Percentiles rank a stretch among this genome's conserved stretches.
Conservation (phyloP, 2,888 invertebrate genomes). For the Tribolium freemani region DNA sequence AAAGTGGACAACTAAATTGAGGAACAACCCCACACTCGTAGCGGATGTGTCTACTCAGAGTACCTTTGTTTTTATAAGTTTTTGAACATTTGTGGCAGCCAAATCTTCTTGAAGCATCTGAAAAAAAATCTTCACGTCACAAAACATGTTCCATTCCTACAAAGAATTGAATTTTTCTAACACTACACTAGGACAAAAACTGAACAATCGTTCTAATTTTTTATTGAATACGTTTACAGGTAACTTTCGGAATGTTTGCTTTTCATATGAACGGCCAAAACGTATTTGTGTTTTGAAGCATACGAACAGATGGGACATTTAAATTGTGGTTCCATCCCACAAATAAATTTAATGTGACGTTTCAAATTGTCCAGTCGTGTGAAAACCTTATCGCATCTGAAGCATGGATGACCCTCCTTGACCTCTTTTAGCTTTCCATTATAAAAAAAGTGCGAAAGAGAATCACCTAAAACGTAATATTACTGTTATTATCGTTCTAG, state of each 20-base stretch:
- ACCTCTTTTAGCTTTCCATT: not conserved
- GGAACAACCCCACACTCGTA: constrained; percentile 67
- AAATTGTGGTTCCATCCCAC: constrained; percentile 55
- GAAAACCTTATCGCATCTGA: constrained; percentile 54
- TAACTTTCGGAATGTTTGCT: constrained; percentile 47
- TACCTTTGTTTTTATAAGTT: constrained; percentile 79
- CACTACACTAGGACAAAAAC: not conserved
- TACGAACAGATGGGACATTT: constrained; percentile 54
- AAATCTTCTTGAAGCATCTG: too few relatives aligned
- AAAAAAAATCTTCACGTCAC: not conserved
- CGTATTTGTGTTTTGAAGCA: constrained; percentile 58
- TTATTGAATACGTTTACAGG: not conserved
- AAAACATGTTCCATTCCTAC: not conserved
- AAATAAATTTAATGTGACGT: constrained; percentile 55
- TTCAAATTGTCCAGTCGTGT: constrained; percentile 55
- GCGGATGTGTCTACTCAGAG: constrained; percentile 70
- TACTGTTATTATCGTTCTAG: not conserved
- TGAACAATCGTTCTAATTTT: not conserved
- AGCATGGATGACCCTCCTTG: constrained; percentile 43
- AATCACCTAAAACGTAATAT: not conserved
- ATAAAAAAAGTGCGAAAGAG: not conserved
- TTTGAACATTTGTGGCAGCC: constrained; percentile 22
- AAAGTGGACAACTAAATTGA: constrained; percentile 55
- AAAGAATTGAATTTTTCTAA: too few relatives aligned
- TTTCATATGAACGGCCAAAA: constrained; percentile 54